Evolutionary conservation across 1,140 invertebrate species (phyloP).

Genomic region (Latrodectus geometricus): DNA sequence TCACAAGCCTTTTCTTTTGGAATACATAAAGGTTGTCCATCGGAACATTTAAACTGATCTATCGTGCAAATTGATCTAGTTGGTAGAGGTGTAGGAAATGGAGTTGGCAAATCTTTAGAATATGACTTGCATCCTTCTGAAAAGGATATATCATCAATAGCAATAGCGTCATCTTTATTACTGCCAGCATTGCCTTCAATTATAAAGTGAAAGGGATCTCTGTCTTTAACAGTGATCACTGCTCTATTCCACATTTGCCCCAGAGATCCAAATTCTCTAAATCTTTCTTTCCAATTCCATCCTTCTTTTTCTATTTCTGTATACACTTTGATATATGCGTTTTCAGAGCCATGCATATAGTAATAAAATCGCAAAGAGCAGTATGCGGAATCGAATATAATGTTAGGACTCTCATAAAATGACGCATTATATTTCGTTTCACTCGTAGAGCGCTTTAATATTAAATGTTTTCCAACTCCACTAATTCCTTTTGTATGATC

Average conservation of each 20-base stretch:
- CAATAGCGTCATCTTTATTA: not conserved
- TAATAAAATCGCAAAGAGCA: conserved; percentile 54
- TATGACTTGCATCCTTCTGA: conserved; percentile 16
- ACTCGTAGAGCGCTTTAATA: conserved; percentile 2
- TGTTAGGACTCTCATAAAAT: conserved; percentile 36
- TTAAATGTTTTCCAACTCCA: conserved; percentile 16
- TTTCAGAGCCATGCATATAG: conserved; percentile 27
- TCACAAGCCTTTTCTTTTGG: conserved; percentile 28
- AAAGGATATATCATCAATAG: conserved; percentile 53
- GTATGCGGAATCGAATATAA: not conserved
- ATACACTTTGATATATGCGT: conserved; percentile 15
- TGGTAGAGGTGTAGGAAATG: conserved; percentile 20
- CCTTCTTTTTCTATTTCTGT: conserved; percentile 28
- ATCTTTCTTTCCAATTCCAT: conserved; percentile 14
- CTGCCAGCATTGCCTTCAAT: conserved; percentile 34
- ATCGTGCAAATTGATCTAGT: conserved; percentile 6
- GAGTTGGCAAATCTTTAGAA: conserved; percentile 9
- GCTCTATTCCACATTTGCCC: conserved; percentile 46
- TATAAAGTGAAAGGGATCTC: conserved; percentile 48
- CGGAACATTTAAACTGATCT: conserved; percentile 25
- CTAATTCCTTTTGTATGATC: conserved; percentile 43
- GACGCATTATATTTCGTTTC: not conserved
- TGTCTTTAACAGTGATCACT: not conserved
- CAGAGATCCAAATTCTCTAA: not conserved
- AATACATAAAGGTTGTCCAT: conserved; percentile 24